phyloP scores from a whole-genome alignment of 2,797 vertebrate species.

The Tapirus indicus region DNA sequence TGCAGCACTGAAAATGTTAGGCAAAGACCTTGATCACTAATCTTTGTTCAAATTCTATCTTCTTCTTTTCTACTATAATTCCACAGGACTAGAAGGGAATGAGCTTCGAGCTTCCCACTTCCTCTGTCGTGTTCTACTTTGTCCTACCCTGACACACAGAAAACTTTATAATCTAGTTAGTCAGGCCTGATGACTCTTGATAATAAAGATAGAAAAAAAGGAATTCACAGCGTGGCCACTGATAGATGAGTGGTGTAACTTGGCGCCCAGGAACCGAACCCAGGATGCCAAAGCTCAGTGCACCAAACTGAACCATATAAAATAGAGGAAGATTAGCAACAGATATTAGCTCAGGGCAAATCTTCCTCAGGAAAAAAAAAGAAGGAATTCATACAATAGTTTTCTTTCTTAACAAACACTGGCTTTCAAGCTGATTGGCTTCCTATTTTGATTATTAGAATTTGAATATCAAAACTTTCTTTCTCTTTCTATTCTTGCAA shows the following conservation, averaged over 20 bases:
- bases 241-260: too few species aligned
- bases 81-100: not conserved
- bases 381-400: not conserved
- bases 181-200: not conserved
- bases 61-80: not conserved
- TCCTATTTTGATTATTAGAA: constrained; percentile 8
- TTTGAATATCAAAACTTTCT: not conserved
- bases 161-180: not conserved
- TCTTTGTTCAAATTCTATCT: not conserved
- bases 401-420: not conserved
- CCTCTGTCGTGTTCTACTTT: not conserved
- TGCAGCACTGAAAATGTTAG: not conserved
- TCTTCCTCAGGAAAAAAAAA: not conserved
- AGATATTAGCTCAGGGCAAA: too few species aligned
- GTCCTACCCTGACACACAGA: not conserved
- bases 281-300: too few species aligned
- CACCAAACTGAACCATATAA: too few species aligned
- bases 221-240: too few species aligned
- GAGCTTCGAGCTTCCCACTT: not conserved
- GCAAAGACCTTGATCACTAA: not conserved
- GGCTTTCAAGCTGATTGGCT: not conserved
- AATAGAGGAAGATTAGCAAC: too few species aligned
- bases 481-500: not conserved
- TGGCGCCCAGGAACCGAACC: too few species aligned
- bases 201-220: not conserved